Evolutionary conservation across 2,113 vertebrate genomes (phyloP).

Genomic region (Serranochromis macrocephalus): DNA sequence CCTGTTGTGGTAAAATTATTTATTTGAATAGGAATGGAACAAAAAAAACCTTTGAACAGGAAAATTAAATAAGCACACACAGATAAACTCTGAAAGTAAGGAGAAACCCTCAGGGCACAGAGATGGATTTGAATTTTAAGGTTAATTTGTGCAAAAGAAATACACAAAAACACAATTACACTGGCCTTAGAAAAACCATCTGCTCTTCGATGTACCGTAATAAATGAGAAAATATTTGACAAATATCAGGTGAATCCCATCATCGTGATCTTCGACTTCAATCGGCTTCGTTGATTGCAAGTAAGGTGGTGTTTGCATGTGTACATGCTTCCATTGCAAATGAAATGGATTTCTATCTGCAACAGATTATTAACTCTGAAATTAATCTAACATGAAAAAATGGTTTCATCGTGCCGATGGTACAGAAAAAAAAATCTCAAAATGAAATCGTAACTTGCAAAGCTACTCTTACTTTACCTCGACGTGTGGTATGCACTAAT

Average conservation of each 20-base stretch:
- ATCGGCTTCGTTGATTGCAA: slow-evolving; percentile 5
- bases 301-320: background rate
- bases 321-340: background rate
- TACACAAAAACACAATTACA: slow-evolving; percentile 20
- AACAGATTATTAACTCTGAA: background rate
- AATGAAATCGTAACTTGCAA: background rate
- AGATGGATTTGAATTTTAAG: slow-evolving; percentile 49
- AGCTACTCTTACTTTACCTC: background rate
- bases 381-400: background rate
- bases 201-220: slow-evolving; percentile 7
- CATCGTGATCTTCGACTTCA: background rate
- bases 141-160: slow-evolving; percentile 41
- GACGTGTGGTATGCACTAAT: background rate
- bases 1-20: slow-evolving; percentile 33
- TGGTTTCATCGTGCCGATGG: background rate
- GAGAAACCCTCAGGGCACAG: slow-evolving; percentile 17
- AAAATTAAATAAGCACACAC: slow-evolving; percentile 52
- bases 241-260: background rate
- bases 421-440: background rate
- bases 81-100: slow-evolving; percentile 46
- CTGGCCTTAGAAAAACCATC: slow-evolving; percentile 1
- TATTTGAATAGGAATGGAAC: background rate
- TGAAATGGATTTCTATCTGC: slow-evolving; percentile 17
- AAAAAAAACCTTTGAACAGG: slow-evolving; percentile 10
- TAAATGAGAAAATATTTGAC: background rate